Evolutionary conservation across 1,140 invertebrate species (phyloP).

Genomic region (Scaptomyza montana): DNA sequence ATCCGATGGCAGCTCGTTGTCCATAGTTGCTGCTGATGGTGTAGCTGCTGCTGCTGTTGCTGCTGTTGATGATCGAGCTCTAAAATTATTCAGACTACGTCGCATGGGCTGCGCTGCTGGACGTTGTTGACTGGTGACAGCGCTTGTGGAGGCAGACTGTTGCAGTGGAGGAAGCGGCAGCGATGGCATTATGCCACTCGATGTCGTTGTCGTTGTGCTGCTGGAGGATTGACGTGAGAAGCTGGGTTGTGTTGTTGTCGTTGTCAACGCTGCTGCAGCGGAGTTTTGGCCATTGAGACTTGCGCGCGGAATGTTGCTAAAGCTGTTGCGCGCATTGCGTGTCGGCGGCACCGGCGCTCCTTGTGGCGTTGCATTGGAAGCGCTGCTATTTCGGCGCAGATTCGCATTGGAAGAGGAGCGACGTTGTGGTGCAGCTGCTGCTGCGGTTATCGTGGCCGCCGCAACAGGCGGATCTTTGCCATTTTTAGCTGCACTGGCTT

Average conservation of each 20-base stretch:
- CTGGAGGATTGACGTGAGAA: slow-evolving; percentile 71
- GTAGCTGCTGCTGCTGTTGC: slow-evolving; percentile 27
- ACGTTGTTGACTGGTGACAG: slow-evolving; percentile 48
- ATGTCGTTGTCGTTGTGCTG: slow-evolving; percentile 63
- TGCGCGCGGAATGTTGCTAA: slow-evolving; percentile 82
- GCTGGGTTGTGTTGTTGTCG: slow-evolving; percentile 27
- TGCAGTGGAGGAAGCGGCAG: slow-evolving; percentile 40
- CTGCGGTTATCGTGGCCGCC: background rate
- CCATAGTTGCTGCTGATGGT: slow-evolving; percentile 24
- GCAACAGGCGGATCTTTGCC: slow-evolving; percentile 61
- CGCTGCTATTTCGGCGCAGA: slow-evolving; percentile 70
- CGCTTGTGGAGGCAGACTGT: slow-evolving; percentile 68
- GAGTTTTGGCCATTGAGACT: slow-evolving; percentile 56
- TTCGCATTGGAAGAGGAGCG: slow-evolving; percentile 79
- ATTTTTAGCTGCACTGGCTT: slow-evolving; percentile 57
- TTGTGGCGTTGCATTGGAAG: slow-evolving; percentile 48
- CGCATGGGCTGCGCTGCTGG: slow-evolving; percentile 48
- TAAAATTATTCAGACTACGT: slow-evolving; percentile 68
- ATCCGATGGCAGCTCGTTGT: slow-evolving; percentile 76
- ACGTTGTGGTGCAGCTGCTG: slow-evolving; percentile 42
- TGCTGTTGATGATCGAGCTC: slow-evolving; percentile 38
- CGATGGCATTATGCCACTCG: slow-evolving; percentile 24
- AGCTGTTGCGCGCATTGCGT: slow-evolving; percentile 73
- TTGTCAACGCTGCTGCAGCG: slow-evolving; percentile 6
- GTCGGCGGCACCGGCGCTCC: slow-evolving; percentile 64